Conservation (phyloP, 2,113 vertebrate genomes). For the Alces alces region DNA sequence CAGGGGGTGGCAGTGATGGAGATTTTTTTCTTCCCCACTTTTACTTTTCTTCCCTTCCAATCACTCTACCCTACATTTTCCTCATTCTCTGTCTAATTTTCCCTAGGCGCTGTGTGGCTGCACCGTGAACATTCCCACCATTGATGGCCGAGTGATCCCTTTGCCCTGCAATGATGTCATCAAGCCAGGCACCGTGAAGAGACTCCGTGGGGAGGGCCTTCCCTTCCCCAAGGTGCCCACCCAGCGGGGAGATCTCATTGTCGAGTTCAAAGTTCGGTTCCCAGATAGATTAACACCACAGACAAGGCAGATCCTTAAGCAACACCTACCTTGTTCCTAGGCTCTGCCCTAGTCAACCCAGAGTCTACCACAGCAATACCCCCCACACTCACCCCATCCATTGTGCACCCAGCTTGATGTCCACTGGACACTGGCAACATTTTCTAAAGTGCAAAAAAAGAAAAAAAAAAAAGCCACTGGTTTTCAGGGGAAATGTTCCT, state of each 20-base stretch:
- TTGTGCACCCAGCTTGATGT: slow-evolving; percentile 42
- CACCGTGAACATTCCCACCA: slow-evolving; percentile 96
- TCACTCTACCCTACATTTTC: not conserved
- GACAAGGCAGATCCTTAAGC: slow-evolving; percentile 96
- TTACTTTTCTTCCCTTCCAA: not conserved
- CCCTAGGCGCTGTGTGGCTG: slow-evolving; percentile 94
- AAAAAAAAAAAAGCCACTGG: slow-evolving; percentile 28
- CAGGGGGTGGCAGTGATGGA: not conserved
- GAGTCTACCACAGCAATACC: slow-evolving; percentile 74
- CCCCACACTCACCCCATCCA: slow-evolving; percentile 16
- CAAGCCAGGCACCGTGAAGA: slow-evolving; percentile 95
- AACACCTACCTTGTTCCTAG: slow-evolving; percentile 97
- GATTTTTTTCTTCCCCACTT: not conserved
- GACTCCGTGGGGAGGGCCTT: slow-evolving; percentile 94
- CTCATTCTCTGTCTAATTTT: slow-evolving; percentile 21
- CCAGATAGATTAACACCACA: slow-evolving; percentile 97
- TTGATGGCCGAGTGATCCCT: slow-evolving; percentile 94
- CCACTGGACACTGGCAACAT: slow-evolving; percentile 53
- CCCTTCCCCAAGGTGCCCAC: slow-evolving; percentile 95
- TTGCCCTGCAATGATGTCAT: slow-evolving; percentile 97
- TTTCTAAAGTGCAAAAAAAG: slow-evolving; percentile 60
- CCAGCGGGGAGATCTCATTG: slow-evolving; percentile 96
- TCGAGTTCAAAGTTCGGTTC: slow-evolving; percentile 97
- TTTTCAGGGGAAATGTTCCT: slow-evolving; percentile 64
- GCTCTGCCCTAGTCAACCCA: slow-evolving; percentile 48